Base-by-base conservation (phyloP, 2,113 vertebrate species). In the Anarrhichthys ocellatus region DNA sequence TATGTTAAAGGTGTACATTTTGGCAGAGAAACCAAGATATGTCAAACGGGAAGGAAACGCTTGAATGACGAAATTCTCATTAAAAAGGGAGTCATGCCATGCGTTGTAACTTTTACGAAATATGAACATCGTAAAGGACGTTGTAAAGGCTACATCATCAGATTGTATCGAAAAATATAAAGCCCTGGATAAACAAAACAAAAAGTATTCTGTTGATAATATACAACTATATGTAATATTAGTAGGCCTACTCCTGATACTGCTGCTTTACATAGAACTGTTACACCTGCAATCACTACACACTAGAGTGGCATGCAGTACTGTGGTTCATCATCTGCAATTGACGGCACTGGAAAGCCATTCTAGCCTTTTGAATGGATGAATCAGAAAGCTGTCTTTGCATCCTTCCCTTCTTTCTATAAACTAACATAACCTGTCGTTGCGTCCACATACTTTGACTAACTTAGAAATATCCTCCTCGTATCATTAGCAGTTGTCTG, bases 241-340 rank as follows among this genome's bases (percentile, higher is more conserved):
- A 91, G 88, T 93, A 58, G 56, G 24, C 56, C 24, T 58, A 91
- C 82, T 91, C 82, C 78, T 90, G 89, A 94, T 93, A 93, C 88
- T 91, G 93, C 93, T 94, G 93, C 93, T 95, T 94, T 92, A 90
- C 84, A 83, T 89, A 78, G 58, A 93, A 81, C 78, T 90, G 86
- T 88, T 90, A 87, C 82, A 91, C 70, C 85, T 88, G 87, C 83
- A 84, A 76, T 84, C 87, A 83, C 84, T 85, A 87, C 84, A 70
- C 66, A 71, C 69, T 61, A 84, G 78, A 81, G 89, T 79, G 73
- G 86, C 73, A 89, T 76, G 83, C 89, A 87, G 87, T 89, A 82
- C 82, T 83, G 70, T 84, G 80, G 83, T 83, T 82, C 59, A 70
- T 72, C 72, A 78, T 84, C 61, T 83, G 82, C 87, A 75, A 79